Evolutionary conservation across 2,888 invertebrate species (phyloP), one percentile per base, ranked within the genome.

Genomic region (Caenorhabditis doughertyi): DNA sequence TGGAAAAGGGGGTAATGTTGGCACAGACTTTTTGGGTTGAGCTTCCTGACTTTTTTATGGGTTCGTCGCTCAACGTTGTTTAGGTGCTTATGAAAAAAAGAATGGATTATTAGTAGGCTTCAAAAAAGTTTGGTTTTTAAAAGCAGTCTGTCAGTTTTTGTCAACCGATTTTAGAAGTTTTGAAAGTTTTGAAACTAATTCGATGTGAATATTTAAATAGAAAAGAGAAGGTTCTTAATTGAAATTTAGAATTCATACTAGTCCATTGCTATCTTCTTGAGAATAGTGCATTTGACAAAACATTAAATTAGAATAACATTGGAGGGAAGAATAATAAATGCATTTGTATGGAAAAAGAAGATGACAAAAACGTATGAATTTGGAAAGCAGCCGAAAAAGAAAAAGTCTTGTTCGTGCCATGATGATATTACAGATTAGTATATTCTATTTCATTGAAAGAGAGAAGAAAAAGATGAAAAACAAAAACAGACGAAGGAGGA

Each of bases 361-460:
- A 25, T 53, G 18, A 9, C 5, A 21, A 21, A 32, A 32, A 60
- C 42, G n/a, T 27, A 53, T 68, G 32, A 25, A 47, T 32, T 29
- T n/a, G 18, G 56, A 44, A 65, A 58, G 39, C 18, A 53, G 51
- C 35, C 27, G 9, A 51, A 32, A 21, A 9, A 35, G 35, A 35
- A 35, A n/a, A 47, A 58, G 23, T 62, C 44, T 23, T 62, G 44
- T 56, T 67, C 67, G 67, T 68, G 76, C 25, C 67, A 67, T 42
- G 58, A 23, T 76, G 67, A 67, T 76, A 67, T 67, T 76, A 51
- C 39, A 76, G 76, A 76, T 76, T 76, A 67, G 67, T 51, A 42
- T 58, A 49, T 53, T 58, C 55, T 25, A 39, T 47, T 64, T 21
- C 55, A 56, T 53, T 53, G 44, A 62, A 60, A 18, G 27, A 58